Conservation (phyloP, 2,797 vertebrate genomes). For the Onychomys torridus region DNA sequence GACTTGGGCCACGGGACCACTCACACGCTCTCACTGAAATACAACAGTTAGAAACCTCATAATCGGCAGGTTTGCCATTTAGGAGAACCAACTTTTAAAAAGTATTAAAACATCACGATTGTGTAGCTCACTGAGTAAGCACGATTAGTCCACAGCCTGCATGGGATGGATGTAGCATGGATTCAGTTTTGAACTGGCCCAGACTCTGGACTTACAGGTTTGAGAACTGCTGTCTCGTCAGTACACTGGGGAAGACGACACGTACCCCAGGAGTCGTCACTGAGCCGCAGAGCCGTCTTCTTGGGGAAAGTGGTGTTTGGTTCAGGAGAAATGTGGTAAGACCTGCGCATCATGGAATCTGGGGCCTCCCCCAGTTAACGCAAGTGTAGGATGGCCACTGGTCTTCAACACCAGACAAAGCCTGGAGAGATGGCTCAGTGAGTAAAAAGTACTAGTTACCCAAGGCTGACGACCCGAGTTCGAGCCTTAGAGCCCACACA, state of each 20-base stretch:
- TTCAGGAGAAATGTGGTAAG: rapidly evolving
- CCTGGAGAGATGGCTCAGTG: background rate
- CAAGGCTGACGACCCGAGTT: background rate
- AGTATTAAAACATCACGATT: background rate
- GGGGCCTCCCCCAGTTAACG: background rate
- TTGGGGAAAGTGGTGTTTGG: rapidly evolving
- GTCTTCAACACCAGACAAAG: background rate
- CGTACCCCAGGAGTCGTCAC: background rate
- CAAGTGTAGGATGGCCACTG: rapidly evolving
- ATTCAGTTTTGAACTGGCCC: background rate
- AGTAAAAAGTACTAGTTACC: too few relatives aligned
- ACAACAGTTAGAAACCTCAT: background rate
- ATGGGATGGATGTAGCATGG: background rate
- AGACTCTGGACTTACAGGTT: background rate
- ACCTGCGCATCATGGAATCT: background rate
- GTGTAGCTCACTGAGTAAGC: background rate
- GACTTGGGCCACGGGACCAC: background rate
- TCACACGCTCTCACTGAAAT: background rate
- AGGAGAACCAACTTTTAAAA: slow-evolving; percentile 29
- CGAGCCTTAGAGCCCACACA: too few relatives aligned
- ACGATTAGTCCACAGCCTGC: background rate
- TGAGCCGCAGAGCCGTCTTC: background rate
- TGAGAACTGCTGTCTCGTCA: background rate
- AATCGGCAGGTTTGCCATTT: background rate
- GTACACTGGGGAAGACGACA: background rate